Evolutionary conservation across 2,888 invertebrate genomes (phyloP).

Genomic region (Eupelmus urozonus): DNA sequence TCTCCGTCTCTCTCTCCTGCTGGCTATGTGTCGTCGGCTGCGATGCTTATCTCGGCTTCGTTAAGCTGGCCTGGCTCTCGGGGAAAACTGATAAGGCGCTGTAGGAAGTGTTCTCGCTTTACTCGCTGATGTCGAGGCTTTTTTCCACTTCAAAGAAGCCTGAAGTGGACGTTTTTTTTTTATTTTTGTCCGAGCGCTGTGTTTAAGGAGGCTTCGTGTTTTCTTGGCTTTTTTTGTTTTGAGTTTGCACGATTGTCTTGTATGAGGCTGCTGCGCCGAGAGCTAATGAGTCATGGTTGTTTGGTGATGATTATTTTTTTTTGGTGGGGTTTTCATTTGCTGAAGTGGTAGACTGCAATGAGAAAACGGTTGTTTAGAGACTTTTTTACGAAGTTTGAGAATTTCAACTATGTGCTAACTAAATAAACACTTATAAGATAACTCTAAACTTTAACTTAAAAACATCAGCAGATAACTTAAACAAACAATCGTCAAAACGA

Average conservation of each 20-base stretch:
- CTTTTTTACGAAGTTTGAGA: too few species aligned
- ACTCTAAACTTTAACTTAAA: too few species aligned
- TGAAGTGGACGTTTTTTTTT: too few species aligned
- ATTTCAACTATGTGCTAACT: too few species aligned
- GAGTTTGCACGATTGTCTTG: neutral
- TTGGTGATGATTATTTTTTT: neutral
- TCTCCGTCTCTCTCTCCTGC: neutral
- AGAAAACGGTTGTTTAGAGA: neutral
- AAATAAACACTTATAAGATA: too few species aligned
- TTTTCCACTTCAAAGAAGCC: neutral
- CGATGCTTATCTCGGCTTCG: slow-evolving; percentile 44
- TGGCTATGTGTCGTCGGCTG: neutral
- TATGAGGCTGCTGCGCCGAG: neutral
- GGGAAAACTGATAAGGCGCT: slow-evolving; percentile 22
- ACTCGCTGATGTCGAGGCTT: slow-evolving; percentile 6
- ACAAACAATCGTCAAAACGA: neutral
- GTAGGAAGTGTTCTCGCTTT: slow-evolving; percentile 12
- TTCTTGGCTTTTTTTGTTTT: neutral
- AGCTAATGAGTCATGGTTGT: slow-evolving; percentile 25
- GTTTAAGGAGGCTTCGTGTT: neutral
- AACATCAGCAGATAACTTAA: too few species aligned
- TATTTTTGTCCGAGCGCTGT: neutral
- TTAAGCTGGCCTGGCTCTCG: neutral
- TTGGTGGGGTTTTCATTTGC: neutral
- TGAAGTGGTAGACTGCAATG: slow-evolving; percentile 38